Evolutionary conservation across 2,888 invertebrate genomes (phyloP), one percentile per base, ranked within the genome.

Genomic region (Epistrophe eligans): DNA sequence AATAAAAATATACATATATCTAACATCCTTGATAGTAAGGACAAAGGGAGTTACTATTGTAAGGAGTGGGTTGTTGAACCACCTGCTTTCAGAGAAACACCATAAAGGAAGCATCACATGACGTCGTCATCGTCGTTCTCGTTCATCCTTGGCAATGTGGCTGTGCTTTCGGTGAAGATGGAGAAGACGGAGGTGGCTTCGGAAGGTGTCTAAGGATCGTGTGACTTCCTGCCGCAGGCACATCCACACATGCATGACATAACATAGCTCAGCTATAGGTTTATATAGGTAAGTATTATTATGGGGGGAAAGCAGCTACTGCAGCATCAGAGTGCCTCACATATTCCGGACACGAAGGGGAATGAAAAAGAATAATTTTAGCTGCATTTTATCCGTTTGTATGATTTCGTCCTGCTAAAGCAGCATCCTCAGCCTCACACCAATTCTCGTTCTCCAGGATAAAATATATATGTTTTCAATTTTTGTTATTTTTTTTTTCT

Each of bases 181-280:
- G 38, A 17, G 52, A 19, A 17, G 28, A 57, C 15, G 60, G 28
- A 48, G 67, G 67, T 70, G 52, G 52, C 52, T 67, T 81, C 55
- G 67, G 62, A 76, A 87, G 83, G 87, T 87, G 87, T 87, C 83
- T 87, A 71, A 87, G 87, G 87, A 87, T 83, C 83, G 87, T 87
- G 83, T 83, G 87, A 87, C 83, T 87, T 87, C 87, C 79, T 83
- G 87, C 87, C 87, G 87, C 83, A 87, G 87, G 87, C 87, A 72
- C 71, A 76, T 83, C 58, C 76, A 67, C 67, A 83, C 73, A 74
- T 82, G 64, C 58, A 83, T 38, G 43, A 48, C 73, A 85, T 74
- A 82, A 45, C 77, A 62, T 24, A 40, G 38, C 60, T 60, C 17
- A 40, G 35, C 38, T 38, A 28, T 43, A n/a, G 0, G n/a, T n/a